Base-by-base conservation (phyloP, 2,113 vertebrate genomes). In the Ophthalmolycus amberensis region DNA sequence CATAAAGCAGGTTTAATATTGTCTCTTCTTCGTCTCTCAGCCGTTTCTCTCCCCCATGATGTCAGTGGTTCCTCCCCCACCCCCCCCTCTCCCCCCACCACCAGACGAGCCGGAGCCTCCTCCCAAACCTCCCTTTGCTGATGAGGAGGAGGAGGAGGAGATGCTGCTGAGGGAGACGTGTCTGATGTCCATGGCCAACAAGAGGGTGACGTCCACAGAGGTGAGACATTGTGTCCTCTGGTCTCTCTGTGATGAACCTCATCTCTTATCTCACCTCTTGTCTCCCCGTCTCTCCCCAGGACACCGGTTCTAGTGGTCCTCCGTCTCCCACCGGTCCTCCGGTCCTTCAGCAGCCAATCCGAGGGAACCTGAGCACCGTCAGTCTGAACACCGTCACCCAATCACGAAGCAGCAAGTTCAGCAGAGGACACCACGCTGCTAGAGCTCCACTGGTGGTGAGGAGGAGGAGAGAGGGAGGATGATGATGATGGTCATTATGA, bases 121-220 rank as follows among this genome's bases (percentile, higher is more conserved):
- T 15, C 98, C 98, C 15, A 99, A 99, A 69, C 98, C 98, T 38
- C 98, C 97, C 0, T 99, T 99, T 88, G 98, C 97, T 15, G 98
- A 99, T 81, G 98, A 99, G 50, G 98, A 99, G 38, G 98, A 99
- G 72, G 98, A 99, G 64, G 98, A 99, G 91, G 98, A 99, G 95
- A 99, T 99, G 98, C 95, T 99, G 48, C 95, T 99, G 25, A 90
- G 98, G 78, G 97, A 99, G 91, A 98, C 99, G 9, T 95, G 99
- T 15, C 96, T 99, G 3, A 99, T 98, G 89, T 98, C 98, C 38
- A 93, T 99, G 93, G 97, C 95, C 48, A 97, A 88, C 92, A 99
- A 97, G 89, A 95, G 97, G 81, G 95, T 96, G 79, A 89, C 92
- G 0, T 3, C 18, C 0, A 6, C 18, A 0, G 89, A 90, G 89